Percentiles rank a stretch among this genome's conserved stretches.
Conservation (phyloP, 1,140 invertebrate genomes). For the Drosophila paulistorum region DNA sequence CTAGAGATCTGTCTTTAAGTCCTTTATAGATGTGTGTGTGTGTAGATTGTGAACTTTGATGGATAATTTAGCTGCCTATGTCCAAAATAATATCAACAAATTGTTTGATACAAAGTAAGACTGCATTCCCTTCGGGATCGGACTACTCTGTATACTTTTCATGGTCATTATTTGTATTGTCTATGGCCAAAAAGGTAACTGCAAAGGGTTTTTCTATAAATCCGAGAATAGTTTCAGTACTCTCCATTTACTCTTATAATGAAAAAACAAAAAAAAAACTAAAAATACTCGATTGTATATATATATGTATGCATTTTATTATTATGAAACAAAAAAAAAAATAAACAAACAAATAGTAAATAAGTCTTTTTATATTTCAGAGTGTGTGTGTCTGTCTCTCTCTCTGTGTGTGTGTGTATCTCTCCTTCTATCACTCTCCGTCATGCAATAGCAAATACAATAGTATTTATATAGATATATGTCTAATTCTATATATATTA, state of each 20-base stretch:
- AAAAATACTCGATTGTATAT: conserved; percentile 34
- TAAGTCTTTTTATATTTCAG: conserved; percentile 81
- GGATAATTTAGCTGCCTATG: no score
- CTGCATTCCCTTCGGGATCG: background rate
- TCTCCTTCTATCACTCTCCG: conserved; percentile 62
- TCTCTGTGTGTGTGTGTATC: conserved; percentile 63
- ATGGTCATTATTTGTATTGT: conserved; percentile 2
- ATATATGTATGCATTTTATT: conserved; percentile 40
- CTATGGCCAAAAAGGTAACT: background rate
- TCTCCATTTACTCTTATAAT: conserved; percentile 40
- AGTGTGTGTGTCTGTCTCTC: conserved; percentile 64
- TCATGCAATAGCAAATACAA: conserved; percentile 57
- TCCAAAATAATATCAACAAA: no score
- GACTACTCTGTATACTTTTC: background rate
- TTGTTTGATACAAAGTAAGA: background rate
- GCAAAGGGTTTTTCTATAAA: background rate
- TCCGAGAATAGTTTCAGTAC: background rate
- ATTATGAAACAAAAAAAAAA: conserved; percentile 50
- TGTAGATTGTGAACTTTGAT: no score
- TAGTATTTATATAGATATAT: conserved; percentile 44
- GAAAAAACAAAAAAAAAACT: conserved; percentile 57
- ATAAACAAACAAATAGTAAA: conserved; percentile 53
- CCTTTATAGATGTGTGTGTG: no score
- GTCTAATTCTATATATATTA: conserved; percentile 11
- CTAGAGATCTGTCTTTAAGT: no score